Conservation (phyloP, 2,888 invertebrate species). For the Mayetiola destructor region DNA sequence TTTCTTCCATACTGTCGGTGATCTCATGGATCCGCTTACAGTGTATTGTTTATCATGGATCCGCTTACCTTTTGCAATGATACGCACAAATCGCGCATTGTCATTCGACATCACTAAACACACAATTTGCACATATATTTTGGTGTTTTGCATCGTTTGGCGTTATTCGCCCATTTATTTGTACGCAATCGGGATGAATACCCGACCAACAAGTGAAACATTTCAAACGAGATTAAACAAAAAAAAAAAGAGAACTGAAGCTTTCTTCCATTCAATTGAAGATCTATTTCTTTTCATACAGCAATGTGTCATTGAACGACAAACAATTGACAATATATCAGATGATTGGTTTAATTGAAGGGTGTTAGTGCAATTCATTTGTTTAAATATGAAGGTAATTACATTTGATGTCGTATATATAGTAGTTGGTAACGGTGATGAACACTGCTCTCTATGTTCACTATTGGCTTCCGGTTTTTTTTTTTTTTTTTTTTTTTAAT, state of each 20-base stretch:
- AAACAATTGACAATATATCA: conserved; percentile 5
- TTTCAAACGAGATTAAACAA: neutral
- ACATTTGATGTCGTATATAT: neutral
- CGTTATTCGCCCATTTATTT: no score
- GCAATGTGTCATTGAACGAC: no score
- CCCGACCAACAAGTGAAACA: neutral
- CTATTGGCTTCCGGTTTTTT: neutral
- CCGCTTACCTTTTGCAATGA: neutral
- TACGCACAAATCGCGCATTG: neutral
- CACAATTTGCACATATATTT: no score
- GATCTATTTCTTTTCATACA: no score
- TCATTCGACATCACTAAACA: neutral
- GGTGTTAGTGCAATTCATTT: conserved; percentile 26
- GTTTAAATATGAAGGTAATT: conserved; percentile 15
- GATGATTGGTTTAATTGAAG: conserved; percentile 19
- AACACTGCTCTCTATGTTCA: no score
- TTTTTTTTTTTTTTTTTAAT: neutral
- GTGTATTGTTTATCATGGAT: neutral
- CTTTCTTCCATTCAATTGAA: no score
- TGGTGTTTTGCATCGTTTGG: no score
- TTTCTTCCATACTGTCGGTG: neutral
- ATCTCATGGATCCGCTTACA: neutral
- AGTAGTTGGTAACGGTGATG: conserved; percentile 1
- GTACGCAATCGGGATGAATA: no score
- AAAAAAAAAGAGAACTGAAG: no score